Base-by-base conservation (phyloP, 2,113 vertebrate species). In the Microcebus lehilahytsara region DNA sequence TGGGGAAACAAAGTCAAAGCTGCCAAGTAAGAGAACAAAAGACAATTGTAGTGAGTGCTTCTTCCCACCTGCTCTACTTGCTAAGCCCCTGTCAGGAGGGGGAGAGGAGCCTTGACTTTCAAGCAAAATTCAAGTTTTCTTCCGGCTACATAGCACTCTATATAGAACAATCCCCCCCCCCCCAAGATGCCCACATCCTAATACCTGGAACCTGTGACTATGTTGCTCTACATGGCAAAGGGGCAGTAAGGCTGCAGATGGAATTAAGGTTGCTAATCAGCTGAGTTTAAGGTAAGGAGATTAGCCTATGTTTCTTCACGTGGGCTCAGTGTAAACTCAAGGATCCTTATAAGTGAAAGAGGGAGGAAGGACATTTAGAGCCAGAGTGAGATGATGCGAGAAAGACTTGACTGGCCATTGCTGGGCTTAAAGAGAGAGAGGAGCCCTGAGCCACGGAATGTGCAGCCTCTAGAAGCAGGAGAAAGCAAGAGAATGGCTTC, bases 331-430 rank as follows among this genome's bases (percentile, higher is more conserved):
- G 5, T 42, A 91, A 78, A 81, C 83, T 58, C 51, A 72, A 25
- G 37, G 1, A 5, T 40, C 37, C 7, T 74, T 42, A 14, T 80
- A 62, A 40, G 3, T 53, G 17, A n/a, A 84, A 53, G 60, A 85
- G 62, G 8, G 37, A 89, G 37, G 32, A 9, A 77, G 8, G 46
- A 66, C 8, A 75, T 40, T 32, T 58, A 11, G 12, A 13, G 9
- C 32, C 34, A 56, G 42, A 69, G 19, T 13, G 30, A 49, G 30
- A 14, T 9, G 16, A 53, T 0, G 5, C 3, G 20, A 60, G 11
- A n/a, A 58, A 32, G n/a, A 25, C 27, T 72, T 2, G 0, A n/a
- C 1, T 23, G 16, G 17, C 12, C 0, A 0, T 25, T 67, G 51
- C 22, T 74, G 20, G 11, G 5, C 69, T 25, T 77, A 5, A 72